Evolutionary conservation across 2,888 invertebrate species (phyloP), one percentile per base, ranked within the genome.

Genomic region (Syrista parreyssii): DNA sequence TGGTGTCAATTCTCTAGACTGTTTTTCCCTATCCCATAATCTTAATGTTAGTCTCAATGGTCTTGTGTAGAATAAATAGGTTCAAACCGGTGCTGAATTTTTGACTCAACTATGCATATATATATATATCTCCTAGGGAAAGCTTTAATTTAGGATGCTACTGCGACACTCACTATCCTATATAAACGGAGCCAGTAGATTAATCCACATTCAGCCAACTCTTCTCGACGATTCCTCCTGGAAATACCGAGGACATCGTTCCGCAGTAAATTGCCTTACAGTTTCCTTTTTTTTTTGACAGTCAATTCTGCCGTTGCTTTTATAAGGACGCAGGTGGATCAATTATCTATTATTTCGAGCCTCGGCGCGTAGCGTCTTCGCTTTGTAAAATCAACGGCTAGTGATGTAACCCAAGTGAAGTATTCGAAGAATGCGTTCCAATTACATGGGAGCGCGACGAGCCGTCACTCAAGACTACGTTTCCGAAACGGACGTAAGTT

Each of bases 401-500:
- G 11, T 68, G 55, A 75, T 33, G 33, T 35, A 73, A 55, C n/a
- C 31, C 55, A 68, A 76, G 69, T 77, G 69, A 75, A 78, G 82
- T 75, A 82, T 80, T 79, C 80, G 79, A 68, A 82, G 81, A 80
- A 83, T 84, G 80, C 74, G 81, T 78, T 68, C 82, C 85, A 85
- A 85, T 85, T 85, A 85, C 83, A 75, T 74, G 75, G 75, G 73
- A 55, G 40, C 74, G 76, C 78, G 82, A 84, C 80, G 80, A 79
- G 77, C 76, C 74, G 84, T 83, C 83, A 78, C 78, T 84, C 80
- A 76, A 80, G 79, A 73, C 35, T 68, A 73, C 74, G 72, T 75
- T 68, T 36, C 23, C 75, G 69, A 23, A 77, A 74, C 80, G 73
- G 55, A 36, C 69, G 71, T 68, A 31, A 72, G 73, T 76, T 74